A percentile compares a stretch with the other conserved stretches of the same genome.
These are phyloP conservation scores for Baryphthengus martii DNA, from an alignment of 2,113 vertebrate species.

Conservation along the genomic window DNA sequence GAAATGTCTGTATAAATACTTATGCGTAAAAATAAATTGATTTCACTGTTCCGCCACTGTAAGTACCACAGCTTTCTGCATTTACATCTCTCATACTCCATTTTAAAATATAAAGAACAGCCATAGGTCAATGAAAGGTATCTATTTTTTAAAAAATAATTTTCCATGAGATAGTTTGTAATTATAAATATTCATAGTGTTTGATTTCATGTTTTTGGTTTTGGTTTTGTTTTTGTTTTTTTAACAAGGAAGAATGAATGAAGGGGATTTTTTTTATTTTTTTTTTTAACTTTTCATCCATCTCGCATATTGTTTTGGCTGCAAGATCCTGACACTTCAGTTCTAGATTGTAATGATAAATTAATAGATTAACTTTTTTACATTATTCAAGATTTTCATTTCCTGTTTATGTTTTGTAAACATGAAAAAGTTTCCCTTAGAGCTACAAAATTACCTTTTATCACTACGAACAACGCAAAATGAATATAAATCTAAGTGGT, in stretches of 20 bases:
- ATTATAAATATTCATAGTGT: background rate
- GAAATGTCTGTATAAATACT: background rate
- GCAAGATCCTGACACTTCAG: background rate
- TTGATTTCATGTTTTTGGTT: background rate
- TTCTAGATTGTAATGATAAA: background rate
- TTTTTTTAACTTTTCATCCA: background rate
- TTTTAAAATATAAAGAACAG: background rate
- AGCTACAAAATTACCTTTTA: background rate
- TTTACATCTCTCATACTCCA: background rate
- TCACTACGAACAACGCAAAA: background rate
- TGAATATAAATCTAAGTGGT: background rate
- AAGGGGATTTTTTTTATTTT: fast-evolving
- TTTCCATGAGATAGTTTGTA: background rate
- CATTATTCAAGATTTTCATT: background rate
- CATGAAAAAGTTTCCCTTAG: background rate
- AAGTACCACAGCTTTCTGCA: background rate
- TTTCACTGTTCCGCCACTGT: background rate
- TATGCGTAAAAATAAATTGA: background rate
- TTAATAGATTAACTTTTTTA: background rate
- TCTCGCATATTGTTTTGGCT: background rate
- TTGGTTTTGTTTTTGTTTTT: background rate
- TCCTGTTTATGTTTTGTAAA: background rate
- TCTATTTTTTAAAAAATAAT: background rate
- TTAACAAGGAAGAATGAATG: background rate
- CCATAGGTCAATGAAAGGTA: background rate